phyloP scores from a whole-genome alignment of 2,113 vertebrate species.

The Nettapus auritus region DNA sequence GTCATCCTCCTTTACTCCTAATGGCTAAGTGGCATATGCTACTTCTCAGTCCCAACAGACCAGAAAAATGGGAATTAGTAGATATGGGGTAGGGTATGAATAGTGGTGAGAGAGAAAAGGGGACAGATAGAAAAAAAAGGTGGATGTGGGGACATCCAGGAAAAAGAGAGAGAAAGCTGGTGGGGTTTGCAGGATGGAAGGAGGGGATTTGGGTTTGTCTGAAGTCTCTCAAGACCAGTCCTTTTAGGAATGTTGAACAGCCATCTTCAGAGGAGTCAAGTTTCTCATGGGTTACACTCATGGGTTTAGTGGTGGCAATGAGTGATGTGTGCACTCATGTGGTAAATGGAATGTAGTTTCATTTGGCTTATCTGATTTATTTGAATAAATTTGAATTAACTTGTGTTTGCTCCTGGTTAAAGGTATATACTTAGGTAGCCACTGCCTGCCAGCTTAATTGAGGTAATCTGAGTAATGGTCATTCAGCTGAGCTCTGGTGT shows the following conservation, averaged over 20 bases:
- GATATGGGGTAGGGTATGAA: not conserved
- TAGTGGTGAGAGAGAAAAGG: not conserved
- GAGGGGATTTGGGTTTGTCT: not conserved
- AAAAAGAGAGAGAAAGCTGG: not conserved
- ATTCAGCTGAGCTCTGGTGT: not conserved
- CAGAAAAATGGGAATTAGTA: not conserved
- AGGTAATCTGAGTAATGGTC: not conserved
- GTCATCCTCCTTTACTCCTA: not conserved
- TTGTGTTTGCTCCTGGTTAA: not conserved
- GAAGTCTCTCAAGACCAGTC: not conserved
- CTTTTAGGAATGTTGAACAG: not conserved
- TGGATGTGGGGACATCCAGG: not conserved
- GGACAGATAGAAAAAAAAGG: not conserved
- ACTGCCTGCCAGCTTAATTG: not conserved
- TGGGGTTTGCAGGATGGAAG: not conserved
- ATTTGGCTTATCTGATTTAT: not conserved
- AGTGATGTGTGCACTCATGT: accelerated
- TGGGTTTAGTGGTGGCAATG: not conserved
- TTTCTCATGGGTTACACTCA: not conserved
- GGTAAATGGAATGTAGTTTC: not conserved
- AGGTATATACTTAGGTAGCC: not conserved
- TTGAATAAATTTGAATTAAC: not conserved
- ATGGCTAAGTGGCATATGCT: not conserved
- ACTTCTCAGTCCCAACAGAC: not conserved
- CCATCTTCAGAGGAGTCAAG: not conserved